Evolutionary conservation across 2,888 invertebrate genomes (phyloP).

Genomic region (Tubulanus polymorphus): DNA sequence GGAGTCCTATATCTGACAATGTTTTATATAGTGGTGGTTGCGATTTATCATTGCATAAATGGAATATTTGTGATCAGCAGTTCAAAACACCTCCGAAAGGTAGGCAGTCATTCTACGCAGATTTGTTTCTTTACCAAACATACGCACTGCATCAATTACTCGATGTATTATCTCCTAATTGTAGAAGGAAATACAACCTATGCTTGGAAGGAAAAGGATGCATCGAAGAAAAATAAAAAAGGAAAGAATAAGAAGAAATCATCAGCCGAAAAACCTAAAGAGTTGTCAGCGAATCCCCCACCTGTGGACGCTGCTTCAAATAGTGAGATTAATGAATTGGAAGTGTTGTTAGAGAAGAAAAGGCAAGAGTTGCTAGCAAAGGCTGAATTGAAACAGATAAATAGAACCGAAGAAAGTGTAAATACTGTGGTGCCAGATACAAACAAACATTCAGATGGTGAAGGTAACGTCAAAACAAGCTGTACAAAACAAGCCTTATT

Average conservation of each 20-base stretch:
- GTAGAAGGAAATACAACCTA: too few relatives aligned
- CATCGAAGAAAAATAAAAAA: conserved; percentile 18
- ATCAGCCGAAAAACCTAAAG: conserved; percentile 2
- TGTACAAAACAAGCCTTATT: too few relatives aligned
- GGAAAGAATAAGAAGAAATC: conserved; percentile 15
- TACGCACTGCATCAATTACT: too few relatives aligned
- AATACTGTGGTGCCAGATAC: too few relatives aligned
- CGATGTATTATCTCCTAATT: too few relatives aligned
- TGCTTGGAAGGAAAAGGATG: too few relatives aligned
- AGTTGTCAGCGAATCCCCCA: neutral
- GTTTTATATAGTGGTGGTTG: conserved; percentile 65
- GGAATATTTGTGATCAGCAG: conserved; percentile 59
- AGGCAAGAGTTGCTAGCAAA: conserved; percentile 18
- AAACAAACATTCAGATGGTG: too few relatives aligned
- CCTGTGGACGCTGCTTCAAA: neutral
- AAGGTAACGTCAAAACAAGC: too few relatives aligned
- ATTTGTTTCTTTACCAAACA: too few relatives aligned
- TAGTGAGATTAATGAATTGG: conserved; percentile 19
- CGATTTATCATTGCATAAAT: conserved; percentile 66
- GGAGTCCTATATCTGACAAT: conserved; percentile 64
- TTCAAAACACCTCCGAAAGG: conserved; percentile 18
- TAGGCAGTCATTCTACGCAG: too few relatives aligned
- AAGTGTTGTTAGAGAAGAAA: conserved; percentile 24
- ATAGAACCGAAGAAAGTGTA: too few relatives aligned
- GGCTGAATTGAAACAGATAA: neutral